These are phyloP conservation scores for Phoxinus dragarum DNA, from an alignment of 2,797 vertebrate genomes.

Conservation along the genomic window DNA sequence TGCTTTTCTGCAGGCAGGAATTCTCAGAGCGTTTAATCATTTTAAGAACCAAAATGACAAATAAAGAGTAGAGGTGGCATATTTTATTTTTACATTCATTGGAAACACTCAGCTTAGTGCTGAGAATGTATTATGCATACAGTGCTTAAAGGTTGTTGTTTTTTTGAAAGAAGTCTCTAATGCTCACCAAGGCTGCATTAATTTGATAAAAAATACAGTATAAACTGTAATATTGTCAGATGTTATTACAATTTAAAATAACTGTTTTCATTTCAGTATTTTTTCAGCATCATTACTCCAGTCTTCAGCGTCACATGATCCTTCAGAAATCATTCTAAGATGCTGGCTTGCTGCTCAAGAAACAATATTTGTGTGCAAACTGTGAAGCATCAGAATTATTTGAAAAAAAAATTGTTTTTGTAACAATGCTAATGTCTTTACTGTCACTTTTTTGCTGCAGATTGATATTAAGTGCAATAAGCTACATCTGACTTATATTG, in stretches of 20 bases:
- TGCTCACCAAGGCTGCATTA: not conserved
- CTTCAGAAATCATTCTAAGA: not conserved
- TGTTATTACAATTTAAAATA: not conserved
- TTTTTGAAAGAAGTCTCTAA: not conserved
- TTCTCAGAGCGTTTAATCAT: constrained; percentile 79
- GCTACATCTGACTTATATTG: not conserved
- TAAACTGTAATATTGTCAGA: not conserved
- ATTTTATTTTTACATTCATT: constrained; percentile 70
- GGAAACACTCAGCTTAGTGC: not conserved
- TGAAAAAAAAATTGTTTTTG: not conserved
- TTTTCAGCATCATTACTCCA: not conserved
- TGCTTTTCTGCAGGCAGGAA: constrained; percentile 75
- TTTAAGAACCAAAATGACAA: constrained; percentile 75
- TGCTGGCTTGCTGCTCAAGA: not conserved
- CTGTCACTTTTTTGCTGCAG: not conserved
- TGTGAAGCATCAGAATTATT: not conserved
- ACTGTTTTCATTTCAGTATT: too few species aligned
- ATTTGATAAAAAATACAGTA: not conserved
- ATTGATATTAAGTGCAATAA: not conserved
- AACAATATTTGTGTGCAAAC: not conserved
- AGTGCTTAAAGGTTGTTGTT: not conserved
- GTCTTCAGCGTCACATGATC: not conserved
- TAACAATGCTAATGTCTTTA: not conserved
- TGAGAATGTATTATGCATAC: not conserved
- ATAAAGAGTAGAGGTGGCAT: constrained; percentile 75